Percentiles rank a stretch among this genome's conserved stretches.
Evolutionary conservation across 2,888 invertebrate genomes (phyloP).

Genomic region (Corbicula japonica): DNA sequence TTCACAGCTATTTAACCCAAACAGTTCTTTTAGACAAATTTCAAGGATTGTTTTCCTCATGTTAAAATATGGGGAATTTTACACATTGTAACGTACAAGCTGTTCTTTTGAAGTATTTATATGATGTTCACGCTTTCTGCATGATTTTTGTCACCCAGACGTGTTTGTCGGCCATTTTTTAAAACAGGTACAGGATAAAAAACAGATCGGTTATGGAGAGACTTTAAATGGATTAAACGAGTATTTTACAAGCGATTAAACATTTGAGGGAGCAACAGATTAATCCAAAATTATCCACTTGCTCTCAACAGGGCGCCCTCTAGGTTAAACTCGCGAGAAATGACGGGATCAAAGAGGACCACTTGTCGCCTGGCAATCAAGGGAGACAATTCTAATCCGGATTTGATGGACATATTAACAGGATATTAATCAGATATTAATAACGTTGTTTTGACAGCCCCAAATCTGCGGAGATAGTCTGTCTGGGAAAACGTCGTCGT

Average conservation of each 20-base stretch:
- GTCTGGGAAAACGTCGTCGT: conserved; percentile 48
- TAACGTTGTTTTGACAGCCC: conserved; percentile 17
- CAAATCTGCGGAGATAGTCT: not conserved
- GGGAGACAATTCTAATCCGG: conserved; percentile 27
- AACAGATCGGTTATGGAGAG: too few relatives aligned
- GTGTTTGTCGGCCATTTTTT: too few relatives aligned
- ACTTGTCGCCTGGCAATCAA: conserved; percentile 46
- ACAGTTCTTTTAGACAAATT: too few relatives aligned
- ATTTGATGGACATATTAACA: conserved; percentile 12
- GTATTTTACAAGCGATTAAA: not conserved
- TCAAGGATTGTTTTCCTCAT: too few relatives aligned
- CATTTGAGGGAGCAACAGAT: conserved; percentile 3
- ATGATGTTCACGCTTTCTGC: conserved; percentile 21
- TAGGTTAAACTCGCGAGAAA: conserved; percentile 20
- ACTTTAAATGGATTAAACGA: not conserved
- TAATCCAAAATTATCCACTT: conserved; percentile 36
- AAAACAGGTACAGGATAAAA: too few relatives aligned
- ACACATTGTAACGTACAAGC: too few relatives aligned
- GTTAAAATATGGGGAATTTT: too few relatives aligned
- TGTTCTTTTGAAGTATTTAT: conserved; percentile 14
- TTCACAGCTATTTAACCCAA: too few relatives aligned
- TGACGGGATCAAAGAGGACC: conserved; percentile 27
- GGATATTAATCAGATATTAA: conserved; percentile 21
- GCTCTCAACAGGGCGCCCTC: conserved; percentile 25
- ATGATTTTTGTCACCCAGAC: conserved; percentile 5